Evolutionary conservation across 2,888 invertebrate genomes (phyloP), one percentile per base, ranked within the genome.

Genomic region (Sinopyrophorus schimmeli): DNA sequence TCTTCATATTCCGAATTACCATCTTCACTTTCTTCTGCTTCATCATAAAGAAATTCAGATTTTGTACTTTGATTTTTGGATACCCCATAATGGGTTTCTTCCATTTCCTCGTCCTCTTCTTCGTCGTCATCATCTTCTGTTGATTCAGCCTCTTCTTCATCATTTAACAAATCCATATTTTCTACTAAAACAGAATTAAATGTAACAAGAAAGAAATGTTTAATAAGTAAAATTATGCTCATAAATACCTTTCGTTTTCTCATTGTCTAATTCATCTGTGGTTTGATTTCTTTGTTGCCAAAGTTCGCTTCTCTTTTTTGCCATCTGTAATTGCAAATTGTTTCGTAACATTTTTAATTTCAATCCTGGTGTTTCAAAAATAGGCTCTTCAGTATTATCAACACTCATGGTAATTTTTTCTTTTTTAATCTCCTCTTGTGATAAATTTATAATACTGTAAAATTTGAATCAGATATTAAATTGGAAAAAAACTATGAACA

Each of bases 271-370:
- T n/a, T n/a, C n/a, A n/a, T n/a, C n/a, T n/a, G n/a, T n/a, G n/a
- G n/a, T n/a, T n/a, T 26, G 31, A 47, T 63, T 73, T 35, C 82
- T 80, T 60, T 84, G 80, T 42, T 80, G 77, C 81, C 90, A 82
- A 58, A 87, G 84, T 47, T 85, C 77, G 23, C 83, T 80, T 35
- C 89, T 76, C 61, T 83, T 84, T 53, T 80, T 78, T 2, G 81
- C 81, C 64, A 93, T 92, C 70, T 86, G 77, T 7, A 79, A 76
- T 62, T 86, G 81, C 1, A 93, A 75, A 53, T 85, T 82, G 50
- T 83, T 80, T 65, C 84, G 86, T 38, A 93, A 73, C 59, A 80
- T 82, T n/a, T 78, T 69, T 55, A 87, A 79, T 59, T 83, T 85
- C 2, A 81, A 81, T 0, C 92, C 90, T 26, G 89, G 87, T 66